These are phyloP conservation scores for Drosophila repleta DNA, from an alignment of 1,140 invertebrate genomes.

Conservation along the genomic window DNA sequence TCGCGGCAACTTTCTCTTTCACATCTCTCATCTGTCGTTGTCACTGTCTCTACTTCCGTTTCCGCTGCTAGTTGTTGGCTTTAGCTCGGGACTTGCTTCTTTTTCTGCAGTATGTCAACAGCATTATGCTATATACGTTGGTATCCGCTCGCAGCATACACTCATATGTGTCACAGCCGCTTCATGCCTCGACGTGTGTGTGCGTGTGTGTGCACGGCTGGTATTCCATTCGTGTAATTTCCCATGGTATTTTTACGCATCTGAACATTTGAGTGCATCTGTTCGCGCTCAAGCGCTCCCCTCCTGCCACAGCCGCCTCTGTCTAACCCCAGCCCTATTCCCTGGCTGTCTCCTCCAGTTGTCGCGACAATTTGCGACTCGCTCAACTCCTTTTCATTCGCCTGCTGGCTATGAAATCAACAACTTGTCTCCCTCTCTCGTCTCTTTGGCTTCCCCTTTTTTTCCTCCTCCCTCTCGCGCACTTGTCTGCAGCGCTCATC, in stretches of 20 bases:
- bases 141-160: conserved; percentile 14
- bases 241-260: conserved; percentile 67
- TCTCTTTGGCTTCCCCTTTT: not conserved
- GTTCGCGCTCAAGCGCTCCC: conserved; percentile 6
- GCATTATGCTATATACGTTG: conserved; percentile 65
- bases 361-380: conserved; percentile 49
- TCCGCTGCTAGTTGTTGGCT: conserved; percentile 72
- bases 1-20: conserved; percentile 37
- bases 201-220: conserved; percentile 23
- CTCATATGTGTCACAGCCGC: conserved; percentile 21
- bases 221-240: conserved; percentile 79
- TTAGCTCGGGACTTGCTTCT: conserved; percentile 16
- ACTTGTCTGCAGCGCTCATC: conserved; percentile 54
- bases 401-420: conserved; percentile 54
- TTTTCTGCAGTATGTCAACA: conserved; percentile 66
- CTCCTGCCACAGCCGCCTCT: not conserved
- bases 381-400: conserved; percentile 40
- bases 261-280: conserved; percentile 66
- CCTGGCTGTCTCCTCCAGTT: conserved; percentile 42
- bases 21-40: conserved; percentile 53
- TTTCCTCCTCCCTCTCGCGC: not conserved
- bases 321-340: conserved; percentile 6
- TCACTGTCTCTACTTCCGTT: conserved; percentile 67
- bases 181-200: conserved; percentile 19
- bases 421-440: conserved; percentile 22